Conservation (phyloP, 2,113 vertebrate genomes). For the Tiliqua scincoides region DNA sequence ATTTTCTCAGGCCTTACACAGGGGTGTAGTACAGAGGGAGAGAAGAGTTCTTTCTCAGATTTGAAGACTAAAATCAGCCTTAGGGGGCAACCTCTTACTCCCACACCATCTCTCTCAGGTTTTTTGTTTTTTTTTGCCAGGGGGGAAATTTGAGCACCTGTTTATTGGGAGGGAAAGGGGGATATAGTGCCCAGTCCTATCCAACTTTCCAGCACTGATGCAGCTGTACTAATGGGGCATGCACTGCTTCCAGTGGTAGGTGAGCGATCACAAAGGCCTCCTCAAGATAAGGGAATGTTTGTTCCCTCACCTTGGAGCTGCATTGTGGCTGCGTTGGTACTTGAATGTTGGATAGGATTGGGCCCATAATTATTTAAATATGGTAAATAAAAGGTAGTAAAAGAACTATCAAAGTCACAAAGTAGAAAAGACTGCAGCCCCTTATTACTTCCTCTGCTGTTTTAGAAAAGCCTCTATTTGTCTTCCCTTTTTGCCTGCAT, state of each 20-base stretch:
- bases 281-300: too few species aligned
- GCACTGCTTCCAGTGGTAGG: too few species aligned
- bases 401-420: neutral
- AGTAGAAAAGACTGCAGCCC: neutral
- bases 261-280: too few species aligned
- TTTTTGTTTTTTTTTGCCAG: neutral
- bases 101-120: neutral
- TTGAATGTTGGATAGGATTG: too few species aligned
- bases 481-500: neutral
- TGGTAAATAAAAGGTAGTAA: neutral
- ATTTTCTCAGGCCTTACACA: neutral
- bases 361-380: too few species aligned
- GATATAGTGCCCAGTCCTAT: too few species aligned
- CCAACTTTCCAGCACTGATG: too few species aligned
- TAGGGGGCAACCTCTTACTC: neutral
- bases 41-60: neutral
- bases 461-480: neutral
- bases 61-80: neutral
- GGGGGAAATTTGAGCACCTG: neutral
- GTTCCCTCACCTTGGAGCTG: too few species aligned
- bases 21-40: neutral
- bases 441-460: neutral
- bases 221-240: too few species aligned
- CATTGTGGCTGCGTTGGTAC: too few species aligned
- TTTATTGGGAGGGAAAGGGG: too few species aligned